Conservation (phyloP, 2,888 invertebrate genomes). For the Andrena dorsata region DNA sequence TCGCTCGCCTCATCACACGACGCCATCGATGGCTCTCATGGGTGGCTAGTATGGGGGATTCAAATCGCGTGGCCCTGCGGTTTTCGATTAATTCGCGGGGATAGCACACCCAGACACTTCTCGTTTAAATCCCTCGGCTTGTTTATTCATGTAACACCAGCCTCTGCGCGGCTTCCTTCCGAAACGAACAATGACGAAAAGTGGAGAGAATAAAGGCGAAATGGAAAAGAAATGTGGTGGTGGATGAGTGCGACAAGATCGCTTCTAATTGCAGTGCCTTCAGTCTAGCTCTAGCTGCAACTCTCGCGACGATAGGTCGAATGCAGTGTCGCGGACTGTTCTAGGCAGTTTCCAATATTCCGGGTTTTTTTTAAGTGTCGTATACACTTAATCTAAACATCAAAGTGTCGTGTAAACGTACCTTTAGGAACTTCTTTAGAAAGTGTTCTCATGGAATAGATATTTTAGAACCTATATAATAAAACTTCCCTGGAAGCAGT, state of each 20-base stretch:
- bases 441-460: no score
- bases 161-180: neutral
- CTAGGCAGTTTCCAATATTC: no score
- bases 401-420: no score
- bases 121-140: conserved; percentile 41
- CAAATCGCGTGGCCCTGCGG: conserved; percentile 21
- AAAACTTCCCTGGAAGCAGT: no score
- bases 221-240: neutral
- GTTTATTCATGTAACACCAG: conserved; percentile 26
- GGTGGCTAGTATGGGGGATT: conserved; percentile 5
- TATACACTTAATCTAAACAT: no score
- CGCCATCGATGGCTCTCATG: neutral
- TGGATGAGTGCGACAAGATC: conserved; percentile 11
- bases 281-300: no score
- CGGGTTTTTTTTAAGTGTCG: no score
- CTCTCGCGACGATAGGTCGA: no score
- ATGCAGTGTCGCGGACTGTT: no score
- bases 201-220: neutral
- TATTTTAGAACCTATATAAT: no score
- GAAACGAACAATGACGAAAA: neutral
- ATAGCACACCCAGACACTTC: conserved; percentile 11
- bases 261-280: conserved; percentile 6
- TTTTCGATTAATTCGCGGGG: conserved; percentile 51
- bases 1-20: conserved; percentile 13
- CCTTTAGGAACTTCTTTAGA: no score